Evolutionary conservation across 2,113 vertebrate genomes (phyloP).

Genomic region (Danionella cerebrum): DNA sequence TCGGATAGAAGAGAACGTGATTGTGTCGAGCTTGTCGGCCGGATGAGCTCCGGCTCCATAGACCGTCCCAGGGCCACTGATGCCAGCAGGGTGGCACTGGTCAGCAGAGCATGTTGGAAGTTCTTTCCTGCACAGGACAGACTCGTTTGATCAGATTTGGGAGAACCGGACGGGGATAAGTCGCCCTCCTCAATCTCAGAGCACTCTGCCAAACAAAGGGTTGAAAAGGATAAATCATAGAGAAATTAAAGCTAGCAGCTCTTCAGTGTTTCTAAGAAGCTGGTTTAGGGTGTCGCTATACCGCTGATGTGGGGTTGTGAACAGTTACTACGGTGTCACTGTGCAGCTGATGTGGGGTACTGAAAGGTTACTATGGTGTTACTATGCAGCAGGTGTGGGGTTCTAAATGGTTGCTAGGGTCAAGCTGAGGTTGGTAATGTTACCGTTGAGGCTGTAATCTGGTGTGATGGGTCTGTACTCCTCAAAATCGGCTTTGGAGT

Average conservation of each 20-base stretch:
- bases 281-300: too few relatives aligned
- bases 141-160: slow-evolving; percentile 44
- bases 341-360: too few relatives aligned
- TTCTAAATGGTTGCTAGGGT: too few relatives aligned
- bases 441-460: slow-evolving; percentile 67
- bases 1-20: too few relatives aligned
- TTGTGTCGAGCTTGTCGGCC: slow-evolving; percentile 46
- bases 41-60: slow-evolving; percentile 38
- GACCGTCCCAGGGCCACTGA: slow-evolving; percentile 70
- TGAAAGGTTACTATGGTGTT: too few relatives aligned
- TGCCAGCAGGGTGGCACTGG: slow-evolving; percentile 67
- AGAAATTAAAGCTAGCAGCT: too few relatives aligned
- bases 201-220: slow-evolving; percentile 38
- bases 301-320: too few relatives aligned
- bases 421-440: too few relatives aligned
- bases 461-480: slow-evolving; percentile 61
- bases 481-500: slow-evolving; percentile 67
- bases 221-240: too few relatives aligned
- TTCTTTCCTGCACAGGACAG: slow-evolving; percentile 49
- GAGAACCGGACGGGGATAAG: slow-evolving; percentile 45
- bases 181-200: slow-evolving; percentile 47
- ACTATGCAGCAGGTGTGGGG: too few relatives aligned
- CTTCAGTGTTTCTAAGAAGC: too few relatives aligned
- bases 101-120: slow-evolving; percentile 70
- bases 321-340: too few relatives aligned